phyloP scores from a whole-genome alignment of 2,113 vertebrate genomes.

The Ammodytes marinus region DNA sequence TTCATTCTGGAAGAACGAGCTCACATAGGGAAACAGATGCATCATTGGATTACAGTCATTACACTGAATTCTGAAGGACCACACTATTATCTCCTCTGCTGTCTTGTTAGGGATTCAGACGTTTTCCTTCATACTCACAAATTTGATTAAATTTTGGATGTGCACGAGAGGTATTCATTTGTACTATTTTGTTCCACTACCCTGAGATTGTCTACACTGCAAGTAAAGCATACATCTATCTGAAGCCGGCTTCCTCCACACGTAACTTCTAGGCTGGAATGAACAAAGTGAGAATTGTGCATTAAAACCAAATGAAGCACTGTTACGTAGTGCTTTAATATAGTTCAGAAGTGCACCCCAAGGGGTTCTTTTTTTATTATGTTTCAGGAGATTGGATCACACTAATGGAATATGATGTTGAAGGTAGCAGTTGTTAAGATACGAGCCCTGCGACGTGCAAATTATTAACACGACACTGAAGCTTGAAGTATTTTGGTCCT shows the following conservation, averaged over 20 bases:
- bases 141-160: neutral
- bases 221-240: slow-evolving; percentile 29
- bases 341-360: slow-evolving; percentile 51
- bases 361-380: slow-evolving; percentile 43
- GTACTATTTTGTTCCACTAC: slow-evolving; percentile 23
- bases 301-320: slow-evolving; percentile 58
- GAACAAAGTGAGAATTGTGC: slow-evolving; percentile 30
- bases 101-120: slow-evolving; percentile 16
- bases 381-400: slow-evolving; percentile 54
- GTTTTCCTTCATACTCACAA: slow-evolving; percentile 11
- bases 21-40: slow-evolving; percentile 32
- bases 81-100: slow-evolving; percentile 8
- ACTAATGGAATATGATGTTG: slow-evolving; percentile 58
- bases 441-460: slow-evolving; percentile 10
- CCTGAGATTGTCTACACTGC: slow-evolving; percentile 1
- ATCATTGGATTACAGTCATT: slow-evolving; percentile 47
- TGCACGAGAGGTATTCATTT: slow-evolving; percentile 26
- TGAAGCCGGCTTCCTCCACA: slow-evolving; percentile 7
- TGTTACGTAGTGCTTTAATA: slow-evolving; percentile 55
- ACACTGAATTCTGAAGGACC: slow-evolving; percentile 36
- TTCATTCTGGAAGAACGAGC: slow-evolving; percentile 28
- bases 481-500: neutral
- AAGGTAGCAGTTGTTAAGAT: slow-evolving; percentile 40
- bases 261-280: slow-evolving; percentile 38
- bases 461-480: neutral